phyloP scores from a whole-genome alignment of 1,140 invertebrate species.

The Phthorimaea operculella region DNA sequence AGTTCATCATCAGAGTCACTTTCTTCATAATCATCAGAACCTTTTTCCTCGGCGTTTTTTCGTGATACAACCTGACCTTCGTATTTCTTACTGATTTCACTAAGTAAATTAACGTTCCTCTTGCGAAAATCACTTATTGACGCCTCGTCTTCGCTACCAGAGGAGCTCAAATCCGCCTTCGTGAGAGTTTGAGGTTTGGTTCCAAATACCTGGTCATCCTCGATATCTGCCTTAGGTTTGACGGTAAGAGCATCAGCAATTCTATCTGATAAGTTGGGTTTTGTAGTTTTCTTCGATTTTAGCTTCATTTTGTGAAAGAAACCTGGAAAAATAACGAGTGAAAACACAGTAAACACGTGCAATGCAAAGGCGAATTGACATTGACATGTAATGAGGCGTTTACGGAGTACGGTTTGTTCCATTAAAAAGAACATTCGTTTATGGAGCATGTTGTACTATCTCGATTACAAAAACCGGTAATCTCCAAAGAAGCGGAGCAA shows the following conservation, averaged over 20 bases:
- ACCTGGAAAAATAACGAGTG: not conserved
- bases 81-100: conserved; percentile 78
- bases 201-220: conserved; percentile 66
- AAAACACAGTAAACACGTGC: conserved; percentile 6
- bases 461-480: not conserved
- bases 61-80: conserved; percentile 73
- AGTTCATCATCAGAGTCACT: conserved; percentile 17
- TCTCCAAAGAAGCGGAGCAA: not conserved
- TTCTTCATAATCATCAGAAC: conserved; percentile 25
- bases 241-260: conserved; percentile 70
- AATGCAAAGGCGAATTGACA: conserved; percentile 21
- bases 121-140: conserved; percentile 72
- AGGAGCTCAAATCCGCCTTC: conserved; percentile 59
- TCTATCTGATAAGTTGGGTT: conserved; percentile 67
- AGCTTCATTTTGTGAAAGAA: conserved; percentile 37
- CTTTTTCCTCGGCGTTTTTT: conserved; percentile 41
- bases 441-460: too few relatives aligned
- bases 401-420: too few relatives aligned
- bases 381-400: conserved; percentile 4
- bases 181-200: conserved; percentile 65
- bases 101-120: conserved; percentile 73
- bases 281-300: conserved; percentile 42
- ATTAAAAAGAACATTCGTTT: too few relatives aligned
- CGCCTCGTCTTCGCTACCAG: conserved; percentile 69
- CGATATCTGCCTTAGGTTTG: conserved; percentile 66